Conservation (phyloP, 2,797 vertebrate genomes). For the Crocodylus rhombifer region DNA sequence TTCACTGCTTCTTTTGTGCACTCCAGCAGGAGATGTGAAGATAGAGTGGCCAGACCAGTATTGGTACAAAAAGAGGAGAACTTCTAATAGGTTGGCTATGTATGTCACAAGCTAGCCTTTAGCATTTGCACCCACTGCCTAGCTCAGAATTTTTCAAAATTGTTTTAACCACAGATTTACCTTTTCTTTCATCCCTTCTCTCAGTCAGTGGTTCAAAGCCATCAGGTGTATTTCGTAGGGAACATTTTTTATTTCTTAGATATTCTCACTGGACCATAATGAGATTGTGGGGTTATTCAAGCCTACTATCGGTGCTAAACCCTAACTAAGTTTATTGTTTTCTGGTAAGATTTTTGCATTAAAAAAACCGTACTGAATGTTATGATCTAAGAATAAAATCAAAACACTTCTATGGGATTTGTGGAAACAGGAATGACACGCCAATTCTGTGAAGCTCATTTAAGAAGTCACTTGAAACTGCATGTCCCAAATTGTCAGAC, state of each 20-base stretch:
- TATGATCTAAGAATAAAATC: background rate
- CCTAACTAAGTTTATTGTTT: background rate
- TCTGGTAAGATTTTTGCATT: background rate
- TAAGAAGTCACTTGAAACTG: background rate
- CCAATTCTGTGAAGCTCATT: background rate
- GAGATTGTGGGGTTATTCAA: background rate
- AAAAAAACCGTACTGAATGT: background rate
- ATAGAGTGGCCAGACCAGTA: background rate
- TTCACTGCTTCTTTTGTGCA: background rate
- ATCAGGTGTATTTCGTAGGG: background rate
- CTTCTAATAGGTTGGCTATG: background rate
- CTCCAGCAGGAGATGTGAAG: background rate
- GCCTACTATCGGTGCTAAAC: background rate
- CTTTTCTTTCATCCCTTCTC: background rate
- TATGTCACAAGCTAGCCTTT: background rate
- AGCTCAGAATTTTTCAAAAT: conserved; percentile 77
- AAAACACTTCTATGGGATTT: background rate
- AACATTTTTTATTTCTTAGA: background rate
- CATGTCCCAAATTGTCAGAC: background rate
- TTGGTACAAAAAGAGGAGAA: background rate
- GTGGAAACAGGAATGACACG: background rate
- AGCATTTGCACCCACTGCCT: conserved; percentile 70
- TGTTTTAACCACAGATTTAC: conserved; percentile 77
- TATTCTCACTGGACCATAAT: background rate
- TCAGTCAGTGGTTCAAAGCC: background rate